Conservation (phyloP, 1,140 invertebrate genomes). For the Pseudomyrmex gracilis region DNA sequence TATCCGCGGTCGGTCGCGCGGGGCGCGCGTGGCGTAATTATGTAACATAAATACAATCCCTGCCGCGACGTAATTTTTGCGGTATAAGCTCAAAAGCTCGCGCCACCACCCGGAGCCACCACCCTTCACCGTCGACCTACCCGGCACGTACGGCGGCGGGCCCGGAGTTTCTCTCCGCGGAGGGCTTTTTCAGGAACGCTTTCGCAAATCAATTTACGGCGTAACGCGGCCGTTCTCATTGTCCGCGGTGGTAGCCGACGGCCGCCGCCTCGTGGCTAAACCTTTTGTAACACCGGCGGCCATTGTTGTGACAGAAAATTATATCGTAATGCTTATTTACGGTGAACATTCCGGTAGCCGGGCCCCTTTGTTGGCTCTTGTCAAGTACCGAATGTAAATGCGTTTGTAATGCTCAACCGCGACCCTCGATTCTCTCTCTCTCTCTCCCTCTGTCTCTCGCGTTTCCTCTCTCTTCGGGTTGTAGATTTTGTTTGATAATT, state of each 20-base stretch:
- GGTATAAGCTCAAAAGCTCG: constrained; percentile 85
- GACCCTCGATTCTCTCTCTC: constrained; percentile 45
- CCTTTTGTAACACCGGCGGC: constrained; percentile 82
- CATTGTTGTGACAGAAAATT: constrained; percentile 85
- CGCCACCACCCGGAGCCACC: constrained; percentile 27
- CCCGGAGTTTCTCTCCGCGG: constrained; percentile 48
- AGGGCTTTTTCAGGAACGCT: constrained; percentile 83
- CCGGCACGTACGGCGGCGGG: constrained; percentile 46
- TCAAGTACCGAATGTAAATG: constrained; percentile 70
- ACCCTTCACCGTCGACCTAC: constrained; percentile 2
- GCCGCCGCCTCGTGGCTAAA: constrained; percentile 81
- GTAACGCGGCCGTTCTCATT: constrained; percentile 82
- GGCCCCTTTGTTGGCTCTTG: constrained; percentile 57
- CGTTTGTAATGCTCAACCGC: constrained; percentile 47
- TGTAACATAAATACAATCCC: constrained; percentile 86
- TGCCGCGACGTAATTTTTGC: constrained; percentile 84
- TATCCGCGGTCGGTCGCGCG: constrained; percentile 51
- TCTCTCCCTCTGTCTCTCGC: constrained; percentile 41
- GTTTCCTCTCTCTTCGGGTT: constrained; percentile 24
- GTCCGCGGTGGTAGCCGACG: constrained; percentile 73
- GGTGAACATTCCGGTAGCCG: constrained; percentile 63
- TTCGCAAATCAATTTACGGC: constrained; percentile 86
- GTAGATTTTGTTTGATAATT: constrained; percentile 55
- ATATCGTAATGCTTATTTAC: constrained; percentile 82
- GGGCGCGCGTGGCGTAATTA: constrained; percentile 81